Percentiles rank a stretch among this genome's conserved stretches.
Evolutionary conservation across 2,888 invertebrate genomes (phyloP).

Genomic region (Hofmannophila pseudospretella): DNA sequence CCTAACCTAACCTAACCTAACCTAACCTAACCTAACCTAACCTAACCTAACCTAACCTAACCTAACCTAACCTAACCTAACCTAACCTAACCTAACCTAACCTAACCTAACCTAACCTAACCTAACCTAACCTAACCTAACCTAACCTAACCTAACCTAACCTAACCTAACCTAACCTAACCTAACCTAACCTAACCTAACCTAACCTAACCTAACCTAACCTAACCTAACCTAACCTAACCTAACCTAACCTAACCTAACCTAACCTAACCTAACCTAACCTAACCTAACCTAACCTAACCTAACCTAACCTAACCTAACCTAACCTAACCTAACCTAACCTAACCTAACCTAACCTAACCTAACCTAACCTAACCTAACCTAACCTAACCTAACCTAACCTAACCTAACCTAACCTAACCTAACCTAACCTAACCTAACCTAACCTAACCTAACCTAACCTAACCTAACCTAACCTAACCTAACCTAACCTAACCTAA

Average conservation of each 20-base stretch:
- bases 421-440: constrained; percentile 19
- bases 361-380: constrained; percentile 19
- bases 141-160: constrained; percentile 11
- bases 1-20: constrained; percentile 8
- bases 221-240: constrained; percentile 17
- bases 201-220: constrained; percentile 20
- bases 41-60: constrained; percentile 14
- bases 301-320: constrained; percentile 19
- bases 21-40: constrained; percentile 13
- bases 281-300: constrained; percentile 17
- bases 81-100: constrained; percentile 11
- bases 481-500: constrained; percentile 16
- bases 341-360: constrained; percentile 20
- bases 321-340: constrained; percentile 20
- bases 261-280: constrained; percentile 16
- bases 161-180: constrained; percentile 10
- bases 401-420: constrained; percentile 18
- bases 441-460: constrained; percentile 15
- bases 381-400: constrained; percentile 17
- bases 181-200: constrained; percentile 15
- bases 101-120: constrained; percentile 11
- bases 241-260: constrained; percentile 18
- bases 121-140: constrained; percentile 11
- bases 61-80: constrained; percentile 12
- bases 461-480: constrained; percentile 16